Percentiles rank a stretch among this genome's conserved stretches.
These are phyloP conservation scores for Suillia variegata DNA, from an alignment of 2,888 invertebrate genomes.

Conservation along the genomic window DNA sequence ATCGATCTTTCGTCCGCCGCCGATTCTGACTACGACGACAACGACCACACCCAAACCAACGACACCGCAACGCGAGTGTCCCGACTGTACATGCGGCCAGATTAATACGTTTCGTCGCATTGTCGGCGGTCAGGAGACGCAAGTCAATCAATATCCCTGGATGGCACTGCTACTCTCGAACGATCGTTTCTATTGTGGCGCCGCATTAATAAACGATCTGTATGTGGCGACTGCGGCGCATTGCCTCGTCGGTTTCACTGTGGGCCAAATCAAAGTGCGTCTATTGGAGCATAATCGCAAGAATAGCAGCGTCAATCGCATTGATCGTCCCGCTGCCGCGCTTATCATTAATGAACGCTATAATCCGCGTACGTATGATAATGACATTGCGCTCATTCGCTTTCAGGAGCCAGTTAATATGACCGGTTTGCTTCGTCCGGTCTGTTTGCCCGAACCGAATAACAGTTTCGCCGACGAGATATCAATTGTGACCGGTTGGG, in stretches of 20 bases:
- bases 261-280: constrained; percentile 66
- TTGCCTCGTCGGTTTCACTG: constrained; percentile 70
- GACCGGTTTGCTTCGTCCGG: constrained; percentile 70
- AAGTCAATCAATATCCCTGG: constrained; percentile 72
- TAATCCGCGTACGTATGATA: constrained; percentile 74
- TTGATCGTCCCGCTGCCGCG: constrained; percentile 58
- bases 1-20: constrained; percentile 41
- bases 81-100: constrained; percentile 67
- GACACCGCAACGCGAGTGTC: constrained; percentile 42
- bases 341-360: constrained; percentile 70
- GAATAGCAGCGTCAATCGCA: constrained; percentile 48
- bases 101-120: constrained; percentile 73
- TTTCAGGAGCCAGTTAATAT: constrained; percentile 68
- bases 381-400: constrained; percentile 80
- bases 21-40: constrained; percentile 25
- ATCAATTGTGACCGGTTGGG: constrained; percentile 80
- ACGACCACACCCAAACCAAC: constrained; percentile 20
- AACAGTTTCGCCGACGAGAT: constrained; percentile 50
- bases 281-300: constrained; percentile 78
- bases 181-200: constrained; percentile 76
- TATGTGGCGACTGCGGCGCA: constrained; percentile 81
- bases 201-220: constrained; percentile 72
- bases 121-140: constrained; percentile 78
- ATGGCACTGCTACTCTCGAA: constrained; percentile 69
- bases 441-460: constrained; percentile 70